phyloP scores from a whole-genome alignment of 2,797 vertebrate species.

The Heteromormyrus szaboi region DNA sequence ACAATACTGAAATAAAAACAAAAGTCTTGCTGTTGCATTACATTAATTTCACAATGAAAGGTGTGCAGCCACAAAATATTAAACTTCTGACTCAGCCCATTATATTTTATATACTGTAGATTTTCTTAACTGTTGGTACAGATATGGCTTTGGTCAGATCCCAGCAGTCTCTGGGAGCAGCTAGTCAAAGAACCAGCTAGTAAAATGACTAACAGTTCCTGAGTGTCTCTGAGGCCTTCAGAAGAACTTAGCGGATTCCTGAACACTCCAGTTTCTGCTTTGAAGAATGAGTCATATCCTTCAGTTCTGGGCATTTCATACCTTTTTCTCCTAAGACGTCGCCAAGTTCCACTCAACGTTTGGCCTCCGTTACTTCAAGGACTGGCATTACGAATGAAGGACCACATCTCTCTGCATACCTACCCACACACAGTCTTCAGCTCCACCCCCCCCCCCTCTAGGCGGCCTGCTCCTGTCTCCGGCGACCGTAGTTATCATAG shows the following conservation, averaged over 20 bases:
- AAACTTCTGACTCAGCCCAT: background rate
- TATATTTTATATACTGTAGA: background rate
- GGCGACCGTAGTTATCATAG: slow-evolving; percentile 57
- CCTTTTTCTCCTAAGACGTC: background rate
- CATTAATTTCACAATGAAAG: background rate
- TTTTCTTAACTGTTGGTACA: background rate
- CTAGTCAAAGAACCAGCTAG: background rate
- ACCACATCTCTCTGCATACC: background rate
- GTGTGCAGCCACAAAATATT: background rate
- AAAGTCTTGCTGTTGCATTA: background rate
- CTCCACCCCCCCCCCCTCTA: background rate
- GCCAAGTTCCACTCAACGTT: background rate
- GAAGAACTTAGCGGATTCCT: background rate
- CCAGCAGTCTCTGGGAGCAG: background rate
- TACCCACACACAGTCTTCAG: background rate
- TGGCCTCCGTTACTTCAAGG: background rate
- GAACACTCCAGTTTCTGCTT: background rate
- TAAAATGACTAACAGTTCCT: background rate
- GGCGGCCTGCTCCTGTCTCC: slow-evolving; percentile 30
- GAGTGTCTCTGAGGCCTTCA: background rate
- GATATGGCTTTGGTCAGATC: background rate
- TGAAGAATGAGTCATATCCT: background rate
- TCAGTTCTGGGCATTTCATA: background rate
- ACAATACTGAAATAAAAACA: background rate
- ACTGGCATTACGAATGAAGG: background rate